Evolutionary conservation across 2,113 vertebrate species (phyloP), one percentile per base, ranked within the genome.

Genomic region (Tenebrosternarchus preto): DNA sequence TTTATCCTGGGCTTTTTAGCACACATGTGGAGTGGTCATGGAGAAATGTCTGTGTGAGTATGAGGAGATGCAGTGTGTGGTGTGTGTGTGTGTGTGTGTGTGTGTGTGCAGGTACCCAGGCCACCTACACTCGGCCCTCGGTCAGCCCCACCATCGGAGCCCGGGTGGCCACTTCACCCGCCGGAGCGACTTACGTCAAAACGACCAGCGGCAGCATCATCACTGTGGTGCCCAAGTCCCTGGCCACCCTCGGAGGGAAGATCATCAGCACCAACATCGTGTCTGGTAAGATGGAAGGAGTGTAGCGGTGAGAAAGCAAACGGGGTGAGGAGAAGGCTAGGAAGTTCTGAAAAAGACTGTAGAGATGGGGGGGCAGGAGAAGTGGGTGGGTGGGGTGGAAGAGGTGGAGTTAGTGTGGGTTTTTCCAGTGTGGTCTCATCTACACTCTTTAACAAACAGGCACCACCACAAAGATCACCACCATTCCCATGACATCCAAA

Each of bases 131-230:
- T 0, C 89, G 98, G 20, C 96, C 97, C 1, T 92, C 96, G 0
- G 94, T 98, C 17, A 95, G 93, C 64, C 94, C 96, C 2, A 92
- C 92, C 2, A 89, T 99, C 60, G 95, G 95, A 0, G 91, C 95
- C 12, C 93, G 97, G 6, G 93, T 99, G 91, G 92, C 96, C 5
- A 93, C 95, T 15, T 93, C 97, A 5, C 92, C 95, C 4, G 95
- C 95, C 0, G 95, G 95, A 36, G 92, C 97, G 77, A 98, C 98
- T 3, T 99, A 99, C 0, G 96, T 99, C 82, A 99, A 99, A 87
- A 98, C 98, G 22, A 99, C 98, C 33, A 99, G 97, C 24, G 98
- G 98, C 31, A 98, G 96, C 92, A 99, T 99, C 90, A 99, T 99
- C 84, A 99, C 98, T 0, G 98, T 99, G 29, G 97, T 99, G 33